These are phyloP conservation scores for Euura saliciscinereae DNA, from an alignment of 1,140 invertebrate species.

Conservation along the genomic window DNA sequence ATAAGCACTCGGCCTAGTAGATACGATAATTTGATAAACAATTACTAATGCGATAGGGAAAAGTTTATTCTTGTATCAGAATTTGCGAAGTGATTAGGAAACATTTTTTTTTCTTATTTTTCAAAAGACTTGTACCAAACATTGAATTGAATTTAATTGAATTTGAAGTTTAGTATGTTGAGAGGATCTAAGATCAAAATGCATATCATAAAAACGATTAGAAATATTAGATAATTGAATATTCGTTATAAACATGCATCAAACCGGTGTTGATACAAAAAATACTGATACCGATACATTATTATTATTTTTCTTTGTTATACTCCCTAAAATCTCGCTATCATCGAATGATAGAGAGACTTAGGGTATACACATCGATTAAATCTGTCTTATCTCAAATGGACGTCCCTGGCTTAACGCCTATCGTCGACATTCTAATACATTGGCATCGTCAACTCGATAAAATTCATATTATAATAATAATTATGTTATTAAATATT, in stretches of 20 bases:
- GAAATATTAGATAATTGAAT: not conserved
- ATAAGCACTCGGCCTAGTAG: not conserved
- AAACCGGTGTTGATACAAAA: not conserved
- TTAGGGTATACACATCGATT: not conserved
- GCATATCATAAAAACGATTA: too few species aligned
- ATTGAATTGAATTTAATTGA: too few species aligned
- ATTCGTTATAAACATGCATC: not conserved
- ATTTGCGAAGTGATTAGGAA: too few species aligned
- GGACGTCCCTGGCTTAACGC: not conserved
- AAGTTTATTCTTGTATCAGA: too few species aligned
- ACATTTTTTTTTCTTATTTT: too few species aligned
- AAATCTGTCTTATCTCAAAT: not conserved
- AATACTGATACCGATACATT: not conserved
- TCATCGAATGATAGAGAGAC: not conserved
- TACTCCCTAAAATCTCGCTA: not conserved
- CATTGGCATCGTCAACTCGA: not conserved
- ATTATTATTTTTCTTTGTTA: not conserved
- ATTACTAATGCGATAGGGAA: too few species aligned
- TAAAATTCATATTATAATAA: not conserved
- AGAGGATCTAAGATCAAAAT: too few species aligned
- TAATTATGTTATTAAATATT: too few species aligned
- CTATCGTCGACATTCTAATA: constrained; percentile 1
- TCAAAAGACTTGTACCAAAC: too few species aligned
- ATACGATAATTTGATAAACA: too few species aligned
- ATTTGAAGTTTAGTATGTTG: too few species aligned